These are phyloP conservation scores for Mystacornis crossleyi DNA, from an alignment of 2,113 vertebrate genomes.

Conservation along the genomic window DNA sequence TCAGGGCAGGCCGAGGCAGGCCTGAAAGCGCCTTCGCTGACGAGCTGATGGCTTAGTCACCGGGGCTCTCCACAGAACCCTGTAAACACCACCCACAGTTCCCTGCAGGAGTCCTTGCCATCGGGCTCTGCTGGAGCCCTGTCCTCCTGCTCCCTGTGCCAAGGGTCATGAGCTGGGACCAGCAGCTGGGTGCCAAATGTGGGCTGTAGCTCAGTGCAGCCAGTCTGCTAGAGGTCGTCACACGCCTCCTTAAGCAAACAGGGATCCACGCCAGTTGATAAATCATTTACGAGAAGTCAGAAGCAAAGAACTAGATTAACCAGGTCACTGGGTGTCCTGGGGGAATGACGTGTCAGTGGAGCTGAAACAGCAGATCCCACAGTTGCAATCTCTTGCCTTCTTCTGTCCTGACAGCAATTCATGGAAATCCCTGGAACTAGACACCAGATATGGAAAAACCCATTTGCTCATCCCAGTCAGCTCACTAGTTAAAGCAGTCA, in stretches of 20 bases:
- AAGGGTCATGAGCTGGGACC: constrained; percentile 43
- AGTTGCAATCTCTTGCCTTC: constrained; percentile 54
- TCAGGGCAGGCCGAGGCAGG: not conserved
- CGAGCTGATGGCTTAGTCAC: not conserved
- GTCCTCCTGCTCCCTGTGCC: not conserved
- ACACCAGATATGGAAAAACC: constrained; percentile 63
- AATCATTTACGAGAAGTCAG: constrained; percentile 74
- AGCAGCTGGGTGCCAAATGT: constrained; percentile 17
- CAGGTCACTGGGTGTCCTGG: constrained; percentile 72
- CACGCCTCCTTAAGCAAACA: constrained; percentile 75
- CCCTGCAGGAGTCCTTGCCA: not conserved
- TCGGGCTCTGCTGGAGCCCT: not conserved
- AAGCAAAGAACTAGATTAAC: constrained; percentile 72
- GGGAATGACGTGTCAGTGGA: constrained; percentile 67
- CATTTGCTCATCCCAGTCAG: constrained; percentile 57
- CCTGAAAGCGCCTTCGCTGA: not conserved
- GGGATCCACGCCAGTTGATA: constrained; percentile 73
- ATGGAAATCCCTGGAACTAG: constrained; percentile 66
- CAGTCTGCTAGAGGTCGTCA: constrained; percentile 58
- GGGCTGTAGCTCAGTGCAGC: constrained; percentile 43
- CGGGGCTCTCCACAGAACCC: not conserved
- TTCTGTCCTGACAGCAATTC: constrained; percentile 39
- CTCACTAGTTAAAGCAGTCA: constrained; percentile 33
- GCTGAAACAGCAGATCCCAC: constrained; percentile 73
- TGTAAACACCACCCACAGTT: constrained; percentile 25